Conservation (phyloP, 2,888 invertebrate genomes). For the Harpalus rubripes region DNA sequence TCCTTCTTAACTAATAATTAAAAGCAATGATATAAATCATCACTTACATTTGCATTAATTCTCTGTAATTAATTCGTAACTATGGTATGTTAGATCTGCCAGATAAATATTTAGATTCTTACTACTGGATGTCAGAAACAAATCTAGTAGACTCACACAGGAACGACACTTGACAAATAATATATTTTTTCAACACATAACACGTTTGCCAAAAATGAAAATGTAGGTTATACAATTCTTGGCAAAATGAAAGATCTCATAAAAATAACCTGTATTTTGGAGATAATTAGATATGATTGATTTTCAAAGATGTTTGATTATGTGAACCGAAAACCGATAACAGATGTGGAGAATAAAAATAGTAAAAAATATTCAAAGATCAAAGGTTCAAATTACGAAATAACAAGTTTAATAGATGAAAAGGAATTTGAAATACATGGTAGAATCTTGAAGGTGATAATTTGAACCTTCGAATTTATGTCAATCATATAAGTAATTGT, state of each 20-base stretch:
- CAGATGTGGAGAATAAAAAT: constrained; percentile 22
- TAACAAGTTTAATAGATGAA: too few species aligned
- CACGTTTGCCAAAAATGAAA: constrained; percentile 4
- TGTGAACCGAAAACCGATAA: not conserved
- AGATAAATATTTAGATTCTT: not conserved
- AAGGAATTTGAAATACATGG: too few species aligned
- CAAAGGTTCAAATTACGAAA: too few species aligned
- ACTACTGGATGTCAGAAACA: constrained; percentile 16
- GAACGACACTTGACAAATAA: constrained; percentile 11
- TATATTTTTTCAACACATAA: constrained; percentile 8
- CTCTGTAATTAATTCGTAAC: not conserved
- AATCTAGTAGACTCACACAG: constrained; percentile 17
- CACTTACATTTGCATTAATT: not conserved
- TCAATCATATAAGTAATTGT: too few species aligned
- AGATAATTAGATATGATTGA: constrained; percentile 36
- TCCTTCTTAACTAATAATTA: not conserved
- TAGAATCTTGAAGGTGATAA: too few species aligned
- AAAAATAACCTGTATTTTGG: constrained; percentile 12
- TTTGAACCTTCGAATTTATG: too few species aligned
- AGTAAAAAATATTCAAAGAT: not conserved
- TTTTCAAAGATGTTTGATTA: constrained; percentile 4
- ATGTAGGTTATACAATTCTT: constrained; percentile 23
- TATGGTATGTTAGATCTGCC: not conserved
- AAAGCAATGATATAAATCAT: not conserved
- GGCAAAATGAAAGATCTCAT: constrained; percentile 14